phyloP scores from a whole-genome alignment of 2,797 vertebrate species.

The Pitangus sulphuratus region DNA sequence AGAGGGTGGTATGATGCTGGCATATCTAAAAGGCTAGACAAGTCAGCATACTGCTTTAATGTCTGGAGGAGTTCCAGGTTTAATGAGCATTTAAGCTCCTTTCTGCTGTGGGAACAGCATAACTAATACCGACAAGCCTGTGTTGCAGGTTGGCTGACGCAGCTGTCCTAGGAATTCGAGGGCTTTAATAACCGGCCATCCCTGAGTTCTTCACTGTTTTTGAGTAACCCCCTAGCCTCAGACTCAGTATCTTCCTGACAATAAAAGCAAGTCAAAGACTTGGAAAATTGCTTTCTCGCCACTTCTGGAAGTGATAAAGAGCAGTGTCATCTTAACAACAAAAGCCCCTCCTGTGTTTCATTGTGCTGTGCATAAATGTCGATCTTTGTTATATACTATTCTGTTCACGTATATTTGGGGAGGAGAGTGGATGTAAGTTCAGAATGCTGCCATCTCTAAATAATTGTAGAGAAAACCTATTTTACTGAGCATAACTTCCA shows the following conservation, averaged over 20 bases:
- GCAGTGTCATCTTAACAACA: neutral
- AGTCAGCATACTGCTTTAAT: conserved; percentile 10
- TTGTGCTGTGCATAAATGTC: neutral
- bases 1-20: neutral
- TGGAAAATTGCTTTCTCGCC: conserved; percentile 19
- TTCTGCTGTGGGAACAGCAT: conserved; percentile 26
- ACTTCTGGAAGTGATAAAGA: conserved; percentile 43
- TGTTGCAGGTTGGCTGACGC: conserved; percentile 40
- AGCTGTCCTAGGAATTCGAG: conserved; percentile 13
- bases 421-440: neutral
- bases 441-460: neutral
- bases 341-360: neutral
- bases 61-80: conserved; percentile 34
- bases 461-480: conserved; percentile 9
- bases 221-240: neutral
- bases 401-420: neutral
- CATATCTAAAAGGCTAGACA: neutral
- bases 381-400: neutral
- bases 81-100: conserved; percentile 41
- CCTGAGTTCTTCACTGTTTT: neutral
- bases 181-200: neutral
- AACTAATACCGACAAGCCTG: neutral
- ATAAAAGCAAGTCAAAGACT: conserved; percentile 10
- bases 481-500: neutral
- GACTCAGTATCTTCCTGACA: neutral